These are phyloP conservation scores for Seira musarum DNA, from an alignment of 2,888 invertebrate genomes.

Conservation along the genomic window DNA sequence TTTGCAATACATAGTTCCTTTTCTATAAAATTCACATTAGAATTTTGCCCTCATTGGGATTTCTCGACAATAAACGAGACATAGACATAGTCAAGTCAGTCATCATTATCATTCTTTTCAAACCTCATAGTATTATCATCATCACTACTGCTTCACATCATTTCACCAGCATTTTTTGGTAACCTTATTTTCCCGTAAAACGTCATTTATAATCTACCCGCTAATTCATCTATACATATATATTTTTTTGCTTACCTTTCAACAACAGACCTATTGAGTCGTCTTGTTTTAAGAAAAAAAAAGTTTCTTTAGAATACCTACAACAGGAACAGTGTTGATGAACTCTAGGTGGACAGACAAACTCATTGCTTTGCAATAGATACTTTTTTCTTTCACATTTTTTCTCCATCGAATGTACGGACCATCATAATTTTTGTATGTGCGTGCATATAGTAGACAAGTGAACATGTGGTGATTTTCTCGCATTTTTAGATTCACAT, in stretches of 20 bases:
- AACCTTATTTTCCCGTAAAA: no score
- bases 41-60: neutral
- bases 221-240: no score
- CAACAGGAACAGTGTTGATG: neutral
- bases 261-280: no score
- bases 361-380: neutral
- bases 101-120: no score
- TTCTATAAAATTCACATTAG: neutral
- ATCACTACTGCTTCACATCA: no score
- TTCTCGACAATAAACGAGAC: neutral
- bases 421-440: neutral
- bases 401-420: neutral
- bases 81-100: no score
- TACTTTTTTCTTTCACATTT: neutral
- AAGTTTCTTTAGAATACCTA: neutral
- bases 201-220: no score
- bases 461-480: slow-evolving; percentile 7
- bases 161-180: no score
- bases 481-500: neutral
- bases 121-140: no score
- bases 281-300: no score
- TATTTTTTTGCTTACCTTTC: no score
- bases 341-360: neutral
- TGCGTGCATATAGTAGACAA: neutral
- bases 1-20: neutral